Conservation (phyloP, 37 sponge, comb jelly and placozoan species). For the Ianthella basta region DNA sequence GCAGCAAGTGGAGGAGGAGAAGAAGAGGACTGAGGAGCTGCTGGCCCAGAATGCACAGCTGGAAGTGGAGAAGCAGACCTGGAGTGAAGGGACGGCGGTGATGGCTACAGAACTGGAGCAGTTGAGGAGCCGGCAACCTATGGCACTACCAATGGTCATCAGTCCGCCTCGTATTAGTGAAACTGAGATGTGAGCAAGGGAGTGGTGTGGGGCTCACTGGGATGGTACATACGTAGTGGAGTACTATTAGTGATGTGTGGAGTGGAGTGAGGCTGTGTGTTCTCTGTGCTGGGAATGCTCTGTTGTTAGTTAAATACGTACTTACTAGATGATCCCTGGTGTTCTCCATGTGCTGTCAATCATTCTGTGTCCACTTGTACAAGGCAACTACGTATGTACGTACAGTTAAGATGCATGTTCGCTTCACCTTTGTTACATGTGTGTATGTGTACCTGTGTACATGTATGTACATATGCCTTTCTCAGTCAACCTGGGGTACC, state of each 20-base stretch:
- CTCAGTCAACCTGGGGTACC: background rate
- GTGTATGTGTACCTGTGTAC: background rate
- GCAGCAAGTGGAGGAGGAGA: constrained; percentile 69
- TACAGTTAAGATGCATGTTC: background rate
- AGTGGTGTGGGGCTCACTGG: background rate
- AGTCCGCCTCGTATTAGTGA: constrained; percentile 72
- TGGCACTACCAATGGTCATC: constrained; percentile 35
- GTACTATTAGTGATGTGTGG: too few species aligned
- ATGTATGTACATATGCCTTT: background rate
- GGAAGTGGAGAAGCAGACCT: constrained; percentile 73
- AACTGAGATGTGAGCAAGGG: constrained; percentile 62
- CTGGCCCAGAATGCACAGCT: constrained; percentile 86
- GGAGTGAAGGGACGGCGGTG: constrained; percentile 43
- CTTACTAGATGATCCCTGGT: too few species aligned
- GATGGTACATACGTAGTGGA: too few species aligned
- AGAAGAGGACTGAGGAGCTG: constrained; percentile 65
- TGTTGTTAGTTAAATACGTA: too few species aligned
- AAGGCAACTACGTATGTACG: background rate
- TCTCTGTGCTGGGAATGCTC: too few species aligned
- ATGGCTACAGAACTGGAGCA: constrained; percentile 43
- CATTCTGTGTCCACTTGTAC: background rate
- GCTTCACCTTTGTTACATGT: background rate
- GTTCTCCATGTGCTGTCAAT: too few species aligned
- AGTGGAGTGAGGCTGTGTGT: too few species aligned
- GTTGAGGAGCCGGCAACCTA: background rate